Conservation (phyloP, 2,888 invertebrate genomes). For the Aphodius granarius region DNA sequence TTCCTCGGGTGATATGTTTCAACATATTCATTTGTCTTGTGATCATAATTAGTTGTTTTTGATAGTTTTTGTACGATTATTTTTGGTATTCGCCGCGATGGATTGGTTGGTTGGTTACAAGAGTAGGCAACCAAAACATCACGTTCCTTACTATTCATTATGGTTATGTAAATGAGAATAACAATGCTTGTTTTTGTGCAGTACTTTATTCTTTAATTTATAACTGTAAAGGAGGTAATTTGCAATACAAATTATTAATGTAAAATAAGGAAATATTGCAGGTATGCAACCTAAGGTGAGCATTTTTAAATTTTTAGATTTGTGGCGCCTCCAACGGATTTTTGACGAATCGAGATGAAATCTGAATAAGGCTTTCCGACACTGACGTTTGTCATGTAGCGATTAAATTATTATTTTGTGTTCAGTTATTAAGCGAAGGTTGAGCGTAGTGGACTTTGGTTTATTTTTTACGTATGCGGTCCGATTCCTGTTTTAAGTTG, state of each 20-base stretch:
- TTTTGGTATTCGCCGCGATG: background rate
- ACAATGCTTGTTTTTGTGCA: background rate
- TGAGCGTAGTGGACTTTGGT: slow-evolving; percentile 9
- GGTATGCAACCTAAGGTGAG: background rate
- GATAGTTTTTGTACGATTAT: background rate
- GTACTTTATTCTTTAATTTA: background rate
- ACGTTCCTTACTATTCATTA: background rate
- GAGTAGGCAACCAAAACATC: background rate
- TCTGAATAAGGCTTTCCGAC: slow-evolving; percentile 7
- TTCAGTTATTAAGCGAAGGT: slow-evolving; percentile 6
- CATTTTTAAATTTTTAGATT: background rate
- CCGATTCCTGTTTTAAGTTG: slow-evolving; percentile 1
- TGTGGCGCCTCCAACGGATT: background rate
- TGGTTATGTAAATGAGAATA: background rate
- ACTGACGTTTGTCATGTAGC: slow-evolving; percentile 6
- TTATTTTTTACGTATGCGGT: background rate
- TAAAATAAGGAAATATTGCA: background rate
- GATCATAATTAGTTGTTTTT: background rate
- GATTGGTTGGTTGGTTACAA: background rate
- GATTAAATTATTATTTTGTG: background rate
- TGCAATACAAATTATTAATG: background rate
- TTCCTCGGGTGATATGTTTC: background rate
- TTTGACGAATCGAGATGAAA: background rate
- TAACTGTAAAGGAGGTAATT: background rate
- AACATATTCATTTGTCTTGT: slow-evolving; percentile 1